phyloP scores from a whole-genome alignment of 1,140 invertebrate species.

The Macrocentrus cingulum region DNA sequence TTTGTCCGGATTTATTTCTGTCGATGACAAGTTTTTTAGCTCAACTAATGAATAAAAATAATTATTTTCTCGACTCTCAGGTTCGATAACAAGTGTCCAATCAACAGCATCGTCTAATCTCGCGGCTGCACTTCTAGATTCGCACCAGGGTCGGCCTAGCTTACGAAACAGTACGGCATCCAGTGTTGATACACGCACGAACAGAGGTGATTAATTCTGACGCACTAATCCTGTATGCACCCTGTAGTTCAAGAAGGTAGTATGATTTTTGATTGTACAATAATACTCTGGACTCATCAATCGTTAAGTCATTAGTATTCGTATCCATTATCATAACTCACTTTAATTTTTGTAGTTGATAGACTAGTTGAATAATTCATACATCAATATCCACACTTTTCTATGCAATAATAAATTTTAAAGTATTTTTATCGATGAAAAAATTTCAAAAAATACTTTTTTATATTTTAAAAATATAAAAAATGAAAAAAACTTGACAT shows the following conservation, averaged over 20 bases:
- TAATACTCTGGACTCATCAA: neutral
- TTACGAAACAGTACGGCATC: slow-evolving; percentile 47
- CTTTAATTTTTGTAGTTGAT: too few species aligned
- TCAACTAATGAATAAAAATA: slow-evolving; percentile 23
- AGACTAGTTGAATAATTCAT: too few species aligned
- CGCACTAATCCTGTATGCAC: slow-evolving; percentile 42
- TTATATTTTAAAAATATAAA: too few species aligned
- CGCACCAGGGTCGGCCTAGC: slow-evolving; percentile 53
- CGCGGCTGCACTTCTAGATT: slow-evolving; percentile 60
- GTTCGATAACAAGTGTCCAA: slow-evolving; percentile 55
- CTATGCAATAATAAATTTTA: too few species aligned
- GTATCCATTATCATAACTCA: too few species aligned
- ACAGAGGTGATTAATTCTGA: slow-evolving; percentile 54
- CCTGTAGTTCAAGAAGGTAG: slow-evolving; percentile 43
- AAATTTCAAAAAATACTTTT: too few species aligned
- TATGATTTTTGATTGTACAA: slow-evolving; percentile 40
- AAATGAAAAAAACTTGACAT: too few species aligned
- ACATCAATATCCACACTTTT: too few species aligned
- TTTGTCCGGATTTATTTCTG: too few species aligned
- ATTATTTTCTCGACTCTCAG: slow-evolving; percentile 36
- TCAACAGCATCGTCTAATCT: slow-evolving; percentile 57
- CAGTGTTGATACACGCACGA: slow-evolving; percentile 50
- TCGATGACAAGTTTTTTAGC: slow-evolving; percentile 12
- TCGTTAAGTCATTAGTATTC: slow-evolving; percentile 26
- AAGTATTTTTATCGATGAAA: too few species aligned